Evolutionary conservation across 2,888 invertebrate species (phyloP), one percentile per base, ranked within the genome.

Genomic region (Standfussiana lucernea): DNA sequence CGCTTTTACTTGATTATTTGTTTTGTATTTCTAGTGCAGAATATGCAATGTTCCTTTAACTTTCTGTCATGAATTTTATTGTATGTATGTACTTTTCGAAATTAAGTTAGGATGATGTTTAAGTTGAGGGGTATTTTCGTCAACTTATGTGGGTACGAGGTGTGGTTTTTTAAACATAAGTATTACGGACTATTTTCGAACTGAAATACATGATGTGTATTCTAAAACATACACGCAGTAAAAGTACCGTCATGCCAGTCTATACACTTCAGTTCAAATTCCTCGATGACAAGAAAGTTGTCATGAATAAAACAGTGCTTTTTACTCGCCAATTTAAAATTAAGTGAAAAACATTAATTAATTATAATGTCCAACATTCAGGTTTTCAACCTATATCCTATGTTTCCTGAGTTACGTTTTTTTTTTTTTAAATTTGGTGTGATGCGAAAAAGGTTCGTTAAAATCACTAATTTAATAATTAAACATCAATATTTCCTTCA

Each of bases 1-100:
- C 72, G 73, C 35, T 77, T 81, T 85, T 53, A 72, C 66, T 75
- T 84, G 75, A 85, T 85, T 85, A 82, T 64, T 45, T 56, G 71
- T 82, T 68, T 50, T 42, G 50, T 61, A 71, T 73, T 84, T 76
- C 50, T 67, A 67, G 50, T 62, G 66, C 37, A 75, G 11, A 11
- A n/a, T 11, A n/a, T 50, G 53, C 28, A 53, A 21, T 45, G n/a
- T 77, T 62, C 32, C 24, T 40, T 59, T 61, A 61, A 61, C 32
- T 61, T 64, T 59, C 8, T 50, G 50, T 11, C 11, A n/a, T 50
- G 24, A 4, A 1, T 4, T 24, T 24, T 24, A 10, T 50, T 24
- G 24, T n/a, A n/a, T n/a, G n/a, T n/a, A 50, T n/a, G 3, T n/a
- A n/a, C 50, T 50, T 50, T 50, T 50, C 11, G 11, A n/a, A 24